Percentiles rank a stretch among this genome's conserved stretches.
Conservation (phyloP, 2,888 invertebrate genomes). For the Pseudococcus jackbeardsleyi region DNA sequence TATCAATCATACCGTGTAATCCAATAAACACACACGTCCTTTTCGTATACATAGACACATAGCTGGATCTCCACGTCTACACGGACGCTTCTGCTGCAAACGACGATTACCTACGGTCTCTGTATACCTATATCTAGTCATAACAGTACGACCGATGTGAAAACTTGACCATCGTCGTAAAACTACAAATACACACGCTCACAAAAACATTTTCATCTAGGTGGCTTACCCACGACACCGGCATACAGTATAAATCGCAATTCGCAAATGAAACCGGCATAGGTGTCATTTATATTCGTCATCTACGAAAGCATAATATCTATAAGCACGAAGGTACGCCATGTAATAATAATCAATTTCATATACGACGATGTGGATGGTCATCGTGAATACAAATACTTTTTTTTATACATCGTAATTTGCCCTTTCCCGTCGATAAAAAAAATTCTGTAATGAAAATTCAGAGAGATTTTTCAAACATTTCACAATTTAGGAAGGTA, state of each 20-base stretch:
- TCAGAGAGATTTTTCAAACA: too few species aligned
- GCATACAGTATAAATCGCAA: not conserved
- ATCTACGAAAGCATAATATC: conserved; percentile 8
- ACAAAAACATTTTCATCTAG: not conserved
- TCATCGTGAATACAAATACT: not conserved
- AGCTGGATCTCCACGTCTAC: not conserved
- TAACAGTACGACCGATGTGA: not conserved
- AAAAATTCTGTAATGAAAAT: too few species aligned
- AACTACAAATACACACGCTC: not conserved
- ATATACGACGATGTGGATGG: not conserved
- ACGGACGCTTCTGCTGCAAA: not conserved
- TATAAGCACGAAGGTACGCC: not conserved
- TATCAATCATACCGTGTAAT: conserved; percentile 52
- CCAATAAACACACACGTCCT: conserved; percentile 50
- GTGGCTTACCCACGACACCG: not conserved
- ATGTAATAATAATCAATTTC: conserved; percentile 1
- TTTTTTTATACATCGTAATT: not conserved
- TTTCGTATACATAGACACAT: not conserved
- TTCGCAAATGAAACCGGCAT: conserved; percentile 12
- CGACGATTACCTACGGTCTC: not conserved
- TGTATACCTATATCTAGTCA: not conserved
- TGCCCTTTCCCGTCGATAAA: too few species aligned
- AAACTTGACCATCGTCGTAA: not conserved
- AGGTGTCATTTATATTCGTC: conserved; percentile 22
- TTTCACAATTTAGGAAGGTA: too few species aligned